phyloP scores from a whole-genome alignment of 2,888 invertebrate species.

The Trissolcus japonicus region DNA sequence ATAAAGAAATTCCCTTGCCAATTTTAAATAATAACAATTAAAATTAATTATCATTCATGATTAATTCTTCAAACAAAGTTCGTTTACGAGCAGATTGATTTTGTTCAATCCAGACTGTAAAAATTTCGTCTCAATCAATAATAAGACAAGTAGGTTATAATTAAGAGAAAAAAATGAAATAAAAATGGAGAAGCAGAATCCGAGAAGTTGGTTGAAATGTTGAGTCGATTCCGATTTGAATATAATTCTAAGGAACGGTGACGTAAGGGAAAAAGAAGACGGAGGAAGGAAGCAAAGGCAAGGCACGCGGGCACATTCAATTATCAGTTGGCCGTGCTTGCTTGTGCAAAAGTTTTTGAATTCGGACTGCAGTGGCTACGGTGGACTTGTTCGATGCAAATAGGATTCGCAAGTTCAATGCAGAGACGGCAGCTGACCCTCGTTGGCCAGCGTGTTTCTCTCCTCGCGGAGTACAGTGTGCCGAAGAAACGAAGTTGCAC shows the following conservation, averaged over 20 bases:
- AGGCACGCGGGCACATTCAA: conserved; percentile 42
- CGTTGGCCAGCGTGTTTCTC: conserved; percentile 49
- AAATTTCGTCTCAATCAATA: too few relatives aligned
- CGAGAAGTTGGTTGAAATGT: too few relatives aligned
- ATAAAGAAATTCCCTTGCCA: too few relatives aligned
- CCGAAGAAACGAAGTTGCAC: conserved; percentile 51
- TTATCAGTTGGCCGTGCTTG: conserved; percentile 40
- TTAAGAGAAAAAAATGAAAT: too few relatives aligned
- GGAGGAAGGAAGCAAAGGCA: conserved; percentile 6
- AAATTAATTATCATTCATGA: too few relatives aligned
- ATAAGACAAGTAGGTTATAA: too few relatives aligned
- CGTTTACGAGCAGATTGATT: too few relatives aligned
- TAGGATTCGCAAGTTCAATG: conserved; percentile 68
- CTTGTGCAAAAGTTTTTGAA: conserved; percentile 57
- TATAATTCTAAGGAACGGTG: conserved; percentile 20
- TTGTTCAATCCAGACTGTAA: too few relatives aligned
- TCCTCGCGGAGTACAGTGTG: conserved; percentile 26
- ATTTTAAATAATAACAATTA: too few relatives aligned
- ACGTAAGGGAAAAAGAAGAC: conserved; percentile 19
- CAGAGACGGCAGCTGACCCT: conserved; percentile 57
- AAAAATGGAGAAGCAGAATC: too few relatives aligned
- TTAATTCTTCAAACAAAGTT: too few relatives aligned
- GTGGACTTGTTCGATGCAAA: conserved; percentile 71
- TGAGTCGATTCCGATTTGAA: conserved; percentile 12
- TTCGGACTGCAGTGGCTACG: conserved; percentile 54